Conservation (phyloP, 2,797 vertebrate species). For the Sebastiscus tertius region DNA sequence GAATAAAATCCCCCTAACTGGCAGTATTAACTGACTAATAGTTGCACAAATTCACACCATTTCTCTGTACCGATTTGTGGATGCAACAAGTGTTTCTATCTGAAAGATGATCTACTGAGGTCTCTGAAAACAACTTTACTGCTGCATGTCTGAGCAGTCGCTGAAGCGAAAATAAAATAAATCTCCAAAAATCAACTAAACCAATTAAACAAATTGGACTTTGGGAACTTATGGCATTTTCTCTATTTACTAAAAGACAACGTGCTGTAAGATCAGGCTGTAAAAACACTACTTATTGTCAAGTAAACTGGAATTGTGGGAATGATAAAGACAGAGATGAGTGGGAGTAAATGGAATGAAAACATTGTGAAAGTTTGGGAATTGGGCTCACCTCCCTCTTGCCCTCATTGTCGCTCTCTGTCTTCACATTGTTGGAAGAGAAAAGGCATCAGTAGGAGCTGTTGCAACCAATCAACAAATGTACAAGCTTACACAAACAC, state of each 20-base stretch:
- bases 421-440: background rate
- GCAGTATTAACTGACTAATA: background rate
- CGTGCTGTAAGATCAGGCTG: background rate
- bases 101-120: background rate
- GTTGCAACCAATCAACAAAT: constrained; percentile 20
- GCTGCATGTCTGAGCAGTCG: background rate
- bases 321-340: background rate
- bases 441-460: constrained; percentile 2
- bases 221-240: background rate
- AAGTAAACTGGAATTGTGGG: background rate
- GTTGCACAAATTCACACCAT: background rate
- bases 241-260: background rate
- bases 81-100: background rate
- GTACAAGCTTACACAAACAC: background rate
- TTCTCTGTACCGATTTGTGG: background rate
- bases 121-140: background rate
- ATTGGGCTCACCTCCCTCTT: background rate
- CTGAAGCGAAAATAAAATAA: background rate
- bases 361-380: constrained; percentile 21
- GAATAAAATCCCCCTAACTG: background rate
- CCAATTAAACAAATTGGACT: background rate
- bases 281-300: background rate
- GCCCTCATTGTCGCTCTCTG: background rate
- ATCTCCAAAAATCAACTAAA: background rate
- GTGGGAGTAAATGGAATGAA: constrained; percentile 3